These are phyloP conservation scores for Cathartes aura DNA, from an alignment of 2,113 vertebrate genomes.

Conservation along the genomic window DNA sequence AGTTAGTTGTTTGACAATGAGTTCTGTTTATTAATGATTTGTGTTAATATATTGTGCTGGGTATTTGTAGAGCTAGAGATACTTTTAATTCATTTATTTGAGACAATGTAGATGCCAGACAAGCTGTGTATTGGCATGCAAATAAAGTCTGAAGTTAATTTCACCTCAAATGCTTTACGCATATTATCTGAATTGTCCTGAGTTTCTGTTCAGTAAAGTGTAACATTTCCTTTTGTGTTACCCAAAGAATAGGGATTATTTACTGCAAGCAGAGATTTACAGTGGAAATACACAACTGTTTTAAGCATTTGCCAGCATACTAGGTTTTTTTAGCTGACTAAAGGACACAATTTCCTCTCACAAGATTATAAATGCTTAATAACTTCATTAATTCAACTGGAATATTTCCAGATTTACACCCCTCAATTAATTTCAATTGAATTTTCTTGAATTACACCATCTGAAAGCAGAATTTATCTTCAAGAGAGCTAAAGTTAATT, in stretches of 20 bases:
- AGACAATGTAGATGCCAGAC: not conserved
- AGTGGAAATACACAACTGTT: not conserved
- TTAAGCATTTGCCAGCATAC: not conserved
- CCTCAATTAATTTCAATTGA: conserved; percentile 53
- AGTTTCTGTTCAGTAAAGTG: not conserved
- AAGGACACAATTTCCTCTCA: not conserved
- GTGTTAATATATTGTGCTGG: not conserved
- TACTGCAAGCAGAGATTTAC: conserved; percentile 6
- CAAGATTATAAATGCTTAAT: conserved; percentile 45
- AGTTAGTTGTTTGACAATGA: not conserved
- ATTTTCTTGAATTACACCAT: conserved; percentile 41
- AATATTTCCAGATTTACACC: conserved; percentile 51
- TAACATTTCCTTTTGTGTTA: not conserved
- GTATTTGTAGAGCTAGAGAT: not conserved
- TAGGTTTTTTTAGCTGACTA: not conserved
- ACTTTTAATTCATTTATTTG: not conserved
- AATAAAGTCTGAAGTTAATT: conserved; percentile 2
- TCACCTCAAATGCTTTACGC: not conserved
- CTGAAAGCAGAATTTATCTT: conserved; percentile 43
- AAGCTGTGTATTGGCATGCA: not conserved
- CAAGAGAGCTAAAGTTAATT: conserved; percentile 9
- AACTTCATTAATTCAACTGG: conserved; percentile 25
- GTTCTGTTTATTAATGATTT: not conserved
- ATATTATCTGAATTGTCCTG: not conserved
- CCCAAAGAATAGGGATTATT: not conserved